Evolutionary conservation across 2,888 invertebrate species (phyloP).

Genomic region (Cyaniris semiargus): DNA sequence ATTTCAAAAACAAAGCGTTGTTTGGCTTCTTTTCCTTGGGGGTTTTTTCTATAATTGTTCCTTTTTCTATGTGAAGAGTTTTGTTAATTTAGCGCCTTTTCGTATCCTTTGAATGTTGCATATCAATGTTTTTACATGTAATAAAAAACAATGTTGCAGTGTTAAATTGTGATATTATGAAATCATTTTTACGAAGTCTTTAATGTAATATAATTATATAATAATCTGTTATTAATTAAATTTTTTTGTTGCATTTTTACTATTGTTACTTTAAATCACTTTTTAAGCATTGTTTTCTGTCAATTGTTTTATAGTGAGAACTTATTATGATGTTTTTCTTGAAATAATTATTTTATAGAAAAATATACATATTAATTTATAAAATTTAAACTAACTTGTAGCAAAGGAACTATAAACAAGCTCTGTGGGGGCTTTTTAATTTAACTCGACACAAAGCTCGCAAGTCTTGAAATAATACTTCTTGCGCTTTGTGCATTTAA

Average conservation of each 20-base stretch:
- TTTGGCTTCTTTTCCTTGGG: constrained; percentile 55
- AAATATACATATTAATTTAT: not conserved
- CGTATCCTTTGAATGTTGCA: constrained; percentile 4
- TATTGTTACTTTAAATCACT: no score
- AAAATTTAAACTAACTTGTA: not conserved
- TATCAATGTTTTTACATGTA: not conserved
- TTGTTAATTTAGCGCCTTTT: constrained; percentile 32
- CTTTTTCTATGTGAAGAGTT: constrained; percentile 35
- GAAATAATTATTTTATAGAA: not conserved
- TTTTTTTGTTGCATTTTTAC: no score
- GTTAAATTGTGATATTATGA: no score
- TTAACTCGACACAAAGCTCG: not conserved
- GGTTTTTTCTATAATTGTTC: constrained; percentile 39
- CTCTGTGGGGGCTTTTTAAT: constrained; percentile 1
- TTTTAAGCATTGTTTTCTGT: no score
- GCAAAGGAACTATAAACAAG: not conserved
- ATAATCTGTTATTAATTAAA: no score
- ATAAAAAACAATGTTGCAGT: no score
- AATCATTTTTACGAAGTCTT: no score
- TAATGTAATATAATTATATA: no score
- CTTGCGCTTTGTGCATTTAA: not conserved
- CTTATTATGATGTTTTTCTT: no score
- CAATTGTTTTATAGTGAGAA: no score
- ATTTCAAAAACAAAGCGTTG: constrained; percentile 65
- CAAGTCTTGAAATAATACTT: not conserved